phyloP scores from a whole-genome alignment of 92 coral and sea anemone species.

The Porites cylindrica region DNA sequence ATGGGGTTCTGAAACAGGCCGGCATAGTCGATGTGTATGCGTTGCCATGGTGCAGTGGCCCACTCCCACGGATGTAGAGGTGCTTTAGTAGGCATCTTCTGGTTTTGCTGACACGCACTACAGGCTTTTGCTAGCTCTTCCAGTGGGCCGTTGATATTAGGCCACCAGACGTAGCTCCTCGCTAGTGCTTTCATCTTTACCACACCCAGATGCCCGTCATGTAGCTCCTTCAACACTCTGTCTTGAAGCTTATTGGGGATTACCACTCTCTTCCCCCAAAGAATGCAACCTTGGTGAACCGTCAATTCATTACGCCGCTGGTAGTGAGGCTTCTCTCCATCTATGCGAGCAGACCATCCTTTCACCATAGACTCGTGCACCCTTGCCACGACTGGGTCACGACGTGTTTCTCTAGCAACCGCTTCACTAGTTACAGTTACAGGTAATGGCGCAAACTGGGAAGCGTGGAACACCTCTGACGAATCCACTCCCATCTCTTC shows the following conservation, averaged over 20 bases:
- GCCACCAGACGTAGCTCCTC: constrained; percentile 59
- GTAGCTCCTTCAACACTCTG: constrained; percentile 41
- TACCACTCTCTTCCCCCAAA: constrained; percentile 59
- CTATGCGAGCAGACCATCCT: constrained; percentile 37
- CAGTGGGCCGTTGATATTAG: constrained; percentile 23
- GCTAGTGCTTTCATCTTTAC: constrained; percentile 56
- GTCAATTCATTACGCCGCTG: constrained; percentile 5
- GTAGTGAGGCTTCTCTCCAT: constrained; percentile 45
- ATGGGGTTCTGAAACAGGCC: constrained; percentile 39
- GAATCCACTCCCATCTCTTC: constrained; percentile 41
- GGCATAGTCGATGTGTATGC: constrained; percentile 58
- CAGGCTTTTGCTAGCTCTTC: constrained; percentile 48
- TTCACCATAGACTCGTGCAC: constrained; percentile 63
- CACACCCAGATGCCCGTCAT: constrained; percentile 46
- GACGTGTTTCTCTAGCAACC: constrained; percentile 56
- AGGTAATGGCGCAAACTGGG: constrained; percentile 56
- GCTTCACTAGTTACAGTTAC: constrained; percentile 59
- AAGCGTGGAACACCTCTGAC: constrained; percentile 44
- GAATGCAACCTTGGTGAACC: not conserved
- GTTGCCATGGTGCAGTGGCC: constrained; percentile 55
- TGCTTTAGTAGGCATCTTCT: constrained; percentile 50
- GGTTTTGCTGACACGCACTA: constrained; percentile 44
- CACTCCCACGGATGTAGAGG: constrained; percentile 59
- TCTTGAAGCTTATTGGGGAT: constrained; percentile 40
- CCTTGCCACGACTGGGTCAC: constrained; percentile 48